Percentiles rank a stretch among this genome's conserved stretches.
These are phyloP conservation scores for Heteropelma amictum DNA, from an alignment of 2,888 invertebrate genomes.

Conservation along the genomic window DNA sequence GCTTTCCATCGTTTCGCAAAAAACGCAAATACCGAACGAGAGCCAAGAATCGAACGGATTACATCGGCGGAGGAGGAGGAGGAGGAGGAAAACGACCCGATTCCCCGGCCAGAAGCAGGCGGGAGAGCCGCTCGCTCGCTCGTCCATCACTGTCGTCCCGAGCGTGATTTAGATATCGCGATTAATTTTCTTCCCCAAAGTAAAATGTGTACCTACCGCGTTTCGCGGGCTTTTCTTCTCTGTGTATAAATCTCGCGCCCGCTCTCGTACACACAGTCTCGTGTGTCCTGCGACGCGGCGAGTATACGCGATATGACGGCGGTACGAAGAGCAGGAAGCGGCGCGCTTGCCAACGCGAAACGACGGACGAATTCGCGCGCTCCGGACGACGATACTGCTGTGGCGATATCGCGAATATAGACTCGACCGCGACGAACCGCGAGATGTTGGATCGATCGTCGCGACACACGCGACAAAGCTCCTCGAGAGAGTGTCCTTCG, in stretches of 20 bases:
- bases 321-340: slow-evolving; percentile 39
- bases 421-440: too few relatives aligned
- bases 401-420: too few relatives aligned
- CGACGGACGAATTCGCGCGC: slow-evolving; percentile 28
- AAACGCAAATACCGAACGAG: slow-evolving; percentile 47
- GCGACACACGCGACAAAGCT: too few relatives aligned
- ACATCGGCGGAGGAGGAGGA: slow-evolving; percentile 43
- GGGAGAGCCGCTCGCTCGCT: slow-evolving; percentile 49
- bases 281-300: too few relatives aligned
- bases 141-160: slow-evolving; percentile 65
- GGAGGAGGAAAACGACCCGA: slow-evolving; percentile 54
- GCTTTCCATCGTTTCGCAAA: slow-evolving; percentile 9
- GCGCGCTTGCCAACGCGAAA: slow-evolving; percentile 52
- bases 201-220: slow-evolving; percentile 26
- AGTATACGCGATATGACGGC: too few relatives aligned
- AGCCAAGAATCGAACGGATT: slow-evolving; percentile 46
- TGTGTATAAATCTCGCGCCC: slow-evolving; percentile 17
- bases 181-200: slow-evolving; percentile 64
- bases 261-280: slow-evolving; percentile 18
- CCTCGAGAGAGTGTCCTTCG: too few relatives aligned
- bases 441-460: too few relatives aligned
- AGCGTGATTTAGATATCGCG: slow-evolving; percentile 67
- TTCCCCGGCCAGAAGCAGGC: slow-evolving; percentile 29
- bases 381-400: too few relatives aligned
- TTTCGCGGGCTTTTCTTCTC: slow-evolving; percentile 20